phyloP scores from a whole-genome alignment of 2,113 vertebrate genomes.

The Lycaon pictus region DNA sequence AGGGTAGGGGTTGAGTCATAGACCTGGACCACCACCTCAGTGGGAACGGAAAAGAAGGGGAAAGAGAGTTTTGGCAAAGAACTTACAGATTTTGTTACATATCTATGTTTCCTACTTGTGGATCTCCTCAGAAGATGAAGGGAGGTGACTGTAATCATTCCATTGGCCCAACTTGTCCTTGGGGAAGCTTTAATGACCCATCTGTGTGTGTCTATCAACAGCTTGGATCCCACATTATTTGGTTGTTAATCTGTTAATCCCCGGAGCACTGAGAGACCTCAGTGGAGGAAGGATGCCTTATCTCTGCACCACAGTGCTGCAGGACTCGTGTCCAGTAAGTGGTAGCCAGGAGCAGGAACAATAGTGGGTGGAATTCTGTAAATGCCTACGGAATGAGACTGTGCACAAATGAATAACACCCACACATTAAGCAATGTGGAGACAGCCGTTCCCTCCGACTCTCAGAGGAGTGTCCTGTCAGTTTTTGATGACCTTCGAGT shows the following conservation, averaged over 20 bases:
- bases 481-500: no score
- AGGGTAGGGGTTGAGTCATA: not conserved
- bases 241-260: not conserved
- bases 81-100: not conserved
- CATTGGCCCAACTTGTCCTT: not conserved
- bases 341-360: fast-evolving
- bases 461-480: not conserved
- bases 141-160: not conserved
- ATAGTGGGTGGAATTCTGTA: no score
- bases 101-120: not conserved
- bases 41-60: not conserved
- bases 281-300: not conserved
- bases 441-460: not conserved
- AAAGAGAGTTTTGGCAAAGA: not conserved
- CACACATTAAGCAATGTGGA: not conserved
- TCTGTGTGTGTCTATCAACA: not conserved
- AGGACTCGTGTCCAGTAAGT: fast-evolving
- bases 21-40: not conserved
- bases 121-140: not conserved
- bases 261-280: not conserved
- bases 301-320: not conserved
- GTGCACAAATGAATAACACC: not conserved
- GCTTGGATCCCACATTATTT: not conserved
- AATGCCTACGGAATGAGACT: not conserved
- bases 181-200: not conserved